These are phyloP conservation scores for Catalaphyllia jardinei DNA, from an alignment of 64 coral and sea anemone species.

Conservation along the genomic window DNA sequence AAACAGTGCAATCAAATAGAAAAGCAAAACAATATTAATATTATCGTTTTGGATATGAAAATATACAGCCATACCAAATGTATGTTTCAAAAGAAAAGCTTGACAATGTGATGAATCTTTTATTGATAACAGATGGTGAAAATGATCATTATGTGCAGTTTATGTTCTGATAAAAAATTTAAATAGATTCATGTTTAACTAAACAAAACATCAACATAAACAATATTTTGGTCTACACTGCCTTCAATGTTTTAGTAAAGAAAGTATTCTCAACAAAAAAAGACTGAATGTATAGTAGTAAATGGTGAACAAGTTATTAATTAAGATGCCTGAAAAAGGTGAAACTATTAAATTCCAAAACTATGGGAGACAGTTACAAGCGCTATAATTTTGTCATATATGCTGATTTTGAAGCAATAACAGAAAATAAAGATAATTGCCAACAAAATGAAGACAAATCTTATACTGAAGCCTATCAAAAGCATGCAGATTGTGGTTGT, in stretches of 20 bases:
- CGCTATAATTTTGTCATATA: conserved; percentile 3
- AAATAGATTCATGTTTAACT: neutral
- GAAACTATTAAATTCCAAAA: neutral
- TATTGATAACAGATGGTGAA: neutral
- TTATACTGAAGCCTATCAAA: conserved; percentile 3
- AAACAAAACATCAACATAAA: conserved; percentile 1
- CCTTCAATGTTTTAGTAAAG: neutral
- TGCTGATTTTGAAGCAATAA: too few species aligned
- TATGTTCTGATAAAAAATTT: conserved; percentile 18
- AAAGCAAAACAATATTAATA: conserved; percentile 2
- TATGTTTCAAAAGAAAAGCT: neutral
- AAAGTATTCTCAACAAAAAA: neutral
- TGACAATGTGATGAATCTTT: neutral
- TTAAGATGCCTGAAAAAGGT: neutral
- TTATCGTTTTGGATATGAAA: neutral
- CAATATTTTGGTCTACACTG: neutral
- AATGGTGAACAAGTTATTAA: neutral
- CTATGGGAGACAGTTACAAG: neutral
- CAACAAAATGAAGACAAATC: neutral
- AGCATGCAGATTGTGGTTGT: conserved; percentile 2
- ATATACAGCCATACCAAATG: neutral
- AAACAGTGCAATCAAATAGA: neutral
- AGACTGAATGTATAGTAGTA: neutral
- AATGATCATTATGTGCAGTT: neutral
- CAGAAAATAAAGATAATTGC: neutral